Conservation (phyloP, 2,113 vertebrate species). For the Motacilla tschutschensis region DNA sequence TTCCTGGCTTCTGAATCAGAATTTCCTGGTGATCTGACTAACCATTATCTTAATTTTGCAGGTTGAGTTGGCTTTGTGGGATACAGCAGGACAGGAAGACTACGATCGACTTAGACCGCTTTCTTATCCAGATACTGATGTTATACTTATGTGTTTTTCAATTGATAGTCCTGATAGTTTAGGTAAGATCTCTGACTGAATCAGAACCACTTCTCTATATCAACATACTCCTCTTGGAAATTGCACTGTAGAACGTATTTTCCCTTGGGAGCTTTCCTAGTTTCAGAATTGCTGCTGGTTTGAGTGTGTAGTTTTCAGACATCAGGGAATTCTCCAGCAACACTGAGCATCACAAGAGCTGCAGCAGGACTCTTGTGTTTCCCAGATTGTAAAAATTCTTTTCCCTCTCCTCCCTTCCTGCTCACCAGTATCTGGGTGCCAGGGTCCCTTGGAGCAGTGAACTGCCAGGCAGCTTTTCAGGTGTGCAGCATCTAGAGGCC, state of each 20-base stretch:
- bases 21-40: neutral
- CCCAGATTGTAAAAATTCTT: neutral
- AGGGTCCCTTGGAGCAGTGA: neutral
- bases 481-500: neutral
- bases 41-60: conserved; percentile 53
- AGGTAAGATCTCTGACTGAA: conserved; percentile 72
- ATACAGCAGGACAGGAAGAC: conserved; percentile 97
- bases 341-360: neutral
- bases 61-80: conserved; percentile 98
- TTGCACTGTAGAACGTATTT: neutral
- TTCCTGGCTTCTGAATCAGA: neutral
- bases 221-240: neutral
- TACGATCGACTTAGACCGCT: conserved; percentile 96
- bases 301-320: neutral
- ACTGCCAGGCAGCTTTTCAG: neutral
- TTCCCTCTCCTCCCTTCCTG: neutral
- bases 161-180: conserved; percentile 98
- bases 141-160: conserved; percentile 99
- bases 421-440: neutral
- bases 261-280: neutral
- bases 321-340: neutral
- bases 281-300: neutral
- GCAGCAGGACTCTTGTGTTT: neutral
- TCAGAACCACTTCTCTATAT: neutral
- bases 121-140: conserved; percentile 97